A percentile compares a stretch with the other conserved stretches of the same genome.
These are phyloP conservation scores for Rostratula benghalensis DNA, from an alignment of 2,113 vertebrate genomes.

Conservation along the genomic window DNA sequence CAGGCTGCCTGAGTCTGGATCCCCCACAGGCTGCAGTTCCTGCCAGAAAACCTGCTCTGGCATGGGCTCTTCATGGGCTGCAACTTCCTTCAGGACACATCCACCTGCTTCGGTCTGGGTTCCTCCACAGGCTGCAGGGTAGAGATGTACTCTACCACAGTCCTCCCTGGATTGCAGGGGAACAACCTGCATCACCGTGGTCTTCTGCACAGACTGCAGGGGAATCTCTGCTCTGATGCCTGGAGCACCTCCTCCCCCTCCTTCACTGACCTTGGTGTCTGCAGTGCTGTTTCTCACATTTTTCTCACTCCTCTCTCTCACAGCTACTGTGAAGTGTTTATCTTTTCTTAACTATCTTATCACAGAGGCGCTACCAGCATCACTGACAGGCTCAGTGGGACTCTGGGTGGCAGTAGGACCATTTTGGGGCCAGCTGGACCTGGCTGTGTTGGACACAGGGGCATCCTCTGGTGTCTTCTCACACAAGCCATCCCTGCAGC, in stretches of 20 bases:
- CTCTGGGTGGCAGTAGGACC: fast-evolving
- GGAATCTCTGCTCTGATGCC: fast-evolving
- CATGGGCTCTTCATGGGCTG: not conserved
- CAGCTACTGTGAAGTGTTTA: not conserved
- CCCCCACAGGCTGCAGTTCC: not conserved
- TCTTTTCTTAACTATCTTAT: not conserved
- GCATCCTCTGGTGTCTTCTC: not conserved
- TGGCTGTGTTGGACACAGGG: fast-evolving
- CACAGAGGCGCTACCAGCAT: not conserved
- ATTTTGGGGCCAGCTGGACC: not conserved
- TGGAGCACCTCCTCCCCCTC: not conserved
- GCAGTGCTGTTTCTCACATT: not conserved
- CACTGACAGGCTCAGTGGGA: not conserved
- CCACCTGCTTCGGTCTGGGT: fast-evolving
- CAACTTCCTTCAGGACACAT: not conserved
- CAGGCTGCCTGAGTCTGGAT: not conserved
- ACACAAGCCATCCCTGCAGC: not conserved
- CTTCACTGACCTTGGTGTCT: not conserved
- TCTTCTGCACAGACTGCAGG: not conserved
- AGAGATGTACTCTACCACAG: not conserved
- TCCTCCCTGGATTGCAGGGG: not conserved
- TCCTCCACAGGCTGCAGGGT: not conserved
- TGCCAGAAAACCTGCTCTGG: not conserved
- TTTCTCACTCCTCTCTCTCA: not conserved
- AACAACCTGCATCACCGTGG: not conserved